Percentiles rank a stretch among this genome's conserved stretches.
phyloP scores from a whole-genome alignment of 2,113 vertebrate species.

The Brachyhypopomus occidentalis region DNA sequence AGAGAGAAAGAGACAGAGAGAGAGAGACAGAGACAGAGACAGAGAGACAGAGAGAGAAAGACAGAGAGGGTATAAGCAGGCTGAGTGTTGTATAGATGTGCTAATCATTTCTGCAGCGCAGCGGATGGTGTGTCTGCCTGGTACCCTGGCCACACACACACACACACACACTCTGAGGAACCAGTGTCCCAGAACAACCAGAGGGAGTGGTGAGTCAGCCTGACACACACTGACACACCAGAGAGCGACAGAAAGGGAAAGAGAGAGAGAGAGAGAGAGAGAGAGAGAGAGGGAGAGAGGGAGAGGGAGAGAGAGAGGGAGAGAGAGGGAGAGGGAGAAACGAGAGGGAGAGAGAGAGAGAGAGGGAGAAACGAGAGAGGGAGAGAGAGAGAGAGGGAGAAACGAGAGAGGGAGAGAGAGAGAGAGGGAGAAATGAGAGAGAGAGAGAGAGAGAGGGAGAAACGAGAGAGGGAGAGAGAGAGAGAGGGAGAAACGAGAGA shows the following conservation, averaged over 20 bases:
- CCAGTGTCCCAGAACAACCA: slow-evolving; percentile 45
- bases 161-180: slow-evolving; percentile 37
- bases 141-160: slow-evolving; percentile 37
- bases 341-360: neutral
- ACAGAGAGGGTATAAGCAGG: slow-evolving; percentile 32
- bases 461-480: slow-evolving; percentile 1
- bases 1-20: slow-evolving; percentile 22
- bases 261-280: neutral
- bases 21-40: slow-evolving; percentile 33
- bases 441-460: slow-evolving; percentile 11
- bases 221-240: slow-evolving; percentile 49
- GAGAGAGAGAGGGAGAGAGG: neutral
- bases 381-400: slow-evolving; percentile 7
- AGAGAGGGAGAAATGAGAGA: slow-evolving; percentile 12
- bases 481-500: neutral
- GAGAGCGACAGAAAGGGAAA: neutral
- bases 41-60: slow-evolving; percentile 15
- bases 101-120: slow-evolving; percentile 55
- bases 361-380: no score
- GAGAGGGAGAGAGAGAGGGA: neutral
- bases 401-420: neutral
- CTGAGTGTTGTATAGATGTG: slow-evolving; percentile 53
- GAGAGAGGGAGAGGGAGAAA: neutral
- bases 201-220: slow-evolving; percentile 39
- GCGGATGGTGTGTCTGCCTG: slow-evolving; percentile 40